Evolutionary conservation across 2,113 vertebrate species (phyloP).

Genomic region (Lampris megalopsis): DNA sequence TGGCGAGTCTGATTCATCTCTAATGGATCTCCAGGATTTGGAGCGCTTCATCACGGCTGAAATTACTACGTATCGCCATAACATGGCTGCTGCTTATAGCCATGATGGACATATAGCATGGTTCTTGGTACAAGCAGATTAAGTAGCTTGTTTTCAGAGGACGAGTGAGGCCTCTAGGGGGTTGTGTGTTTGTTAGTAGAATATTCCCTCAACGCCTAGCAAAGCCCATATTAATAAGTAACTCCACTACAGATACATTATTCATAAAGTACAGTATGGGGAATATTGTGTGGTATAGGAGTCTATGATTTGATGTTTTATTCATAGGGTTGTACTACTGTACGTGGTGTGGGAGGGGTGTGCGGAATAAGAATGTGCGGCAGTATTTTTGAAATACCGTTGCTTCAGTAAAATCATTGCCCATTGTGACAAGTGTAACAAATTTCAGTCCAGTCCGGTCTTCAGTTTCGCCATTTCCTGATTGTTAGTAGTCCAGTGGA

Average conservation of each 20-base stretch:
- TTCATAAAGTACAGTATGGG: constrained; percentile 69
- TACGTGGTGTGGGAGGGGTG: constrained; percentile 49
- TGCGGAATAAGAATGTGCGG: constrained; percentile 59
- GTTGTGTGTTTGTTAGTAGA: constrained; percentile 54
- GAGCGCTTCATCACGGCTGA: too few relatives aligned
- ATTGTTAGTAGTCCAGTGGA: constrained; percentile 31
- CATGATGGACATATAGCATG: neutral
- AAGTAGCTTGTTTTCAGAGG: constrained; percentile 4
- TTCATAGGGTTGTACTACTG: constrained; percentile 69
- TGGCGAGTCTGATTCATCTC: too few relatives aligned
- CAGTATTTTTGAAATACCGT: constrained; percentile 59
- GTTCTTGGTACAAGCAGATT: constrained; percentile 10
- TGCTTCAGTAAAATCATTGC: constrained; percentile 48
- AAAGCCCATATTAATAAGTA: constrained; percentile 62
- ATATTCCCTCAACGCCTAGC: constrained; percentile 57
- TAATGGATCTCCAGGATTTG: too few relatives aligned
- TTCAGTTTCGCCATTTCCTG: constrained; percentile 27
- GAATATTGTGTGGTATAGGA: constrained; percentile 61
- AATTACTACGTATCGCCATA: too few relatives aligned
- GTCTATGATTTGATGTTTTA: constrained; percentile 74
- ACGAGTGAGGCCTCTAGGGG: constrained; percentile 32
- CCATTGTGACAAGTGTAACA: constrained; percentile 57
- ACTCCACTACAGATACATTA: constrained; percentile 60
- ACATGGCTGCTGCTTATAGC: too few relatives aligned
- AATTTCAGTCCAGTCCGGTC: constrained; percentile 42